phyloP scores from a whole-genome alignment of 1,140 invertebrate genomes.

The Patella vulgata region DNA sequence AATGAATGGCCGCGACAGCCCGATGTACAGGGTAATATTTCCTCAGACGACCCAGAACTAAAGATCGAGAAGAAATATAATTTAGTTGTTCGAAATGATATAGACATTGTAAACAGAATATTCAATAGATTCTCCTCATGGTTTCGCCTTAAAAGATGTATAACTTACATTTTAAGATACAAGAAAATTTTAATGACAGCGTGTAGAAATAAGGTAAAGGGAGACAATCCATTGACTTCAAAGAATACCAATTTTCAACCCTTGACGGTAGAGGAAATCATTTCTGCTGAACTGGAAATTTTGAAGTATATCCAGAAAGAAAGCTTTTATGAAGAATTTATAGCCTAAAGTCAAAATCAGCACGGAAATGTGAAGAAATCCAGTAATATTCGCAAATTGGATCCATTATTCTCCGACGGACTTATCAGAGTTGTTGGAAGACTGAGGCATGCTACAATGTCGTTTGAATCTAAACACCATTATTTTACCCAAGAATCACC shows the following conservation, averaged over 20 bases:
- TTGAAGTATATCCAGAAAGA: constrained; percentile 8
- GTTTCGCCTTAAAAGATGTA: constrained; percentile 11
- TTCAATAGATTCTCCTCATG: constrained; percentile 12
- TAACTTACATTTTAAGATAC: constrained; percentile 11
- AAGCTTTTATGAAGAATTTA: constrained; percentile 17
- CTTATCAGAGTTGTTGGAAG: constrained; percentile 29
- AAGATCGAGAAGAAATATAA: constrained; percentile 1
- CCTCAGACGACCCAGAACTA: background rate
- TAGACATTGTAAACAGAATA: constrained; percentile 1
- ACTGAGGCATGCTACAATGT: constrained; percentile 8
- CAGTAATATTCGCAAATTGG: constrained; percentile 15
- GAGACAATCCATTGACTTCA: background rate
- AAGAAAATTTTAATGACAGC: background rate
- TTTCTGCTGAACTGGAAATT: constrained; percentile 10
- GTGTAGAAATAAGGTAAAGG: background rate
- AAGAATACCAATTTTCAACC: background rate
- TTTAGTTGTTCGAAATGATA: background rate
- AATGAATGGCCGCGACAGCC: constrained; percentile 2
- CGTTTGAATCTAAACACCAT: constrained; percentile 23
- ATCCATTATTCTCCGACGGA: constrained; percentile 17
- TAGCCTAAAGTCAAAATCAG: background rate
- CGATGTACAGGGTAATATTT: background rate
- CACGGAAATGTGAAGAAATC: constrained; percentile 7
- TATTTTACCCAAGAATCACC: constrained; percentile 15
- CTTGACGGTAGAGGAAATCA: background rate